A percentile compares a stretch with the other conserved stretches of the same genome.
These are phyloP conservation scores for Drosophila mayri DNA, from an alignment of 1,140 invertebrate genomes.

Conservation along the genomic window DNA sequence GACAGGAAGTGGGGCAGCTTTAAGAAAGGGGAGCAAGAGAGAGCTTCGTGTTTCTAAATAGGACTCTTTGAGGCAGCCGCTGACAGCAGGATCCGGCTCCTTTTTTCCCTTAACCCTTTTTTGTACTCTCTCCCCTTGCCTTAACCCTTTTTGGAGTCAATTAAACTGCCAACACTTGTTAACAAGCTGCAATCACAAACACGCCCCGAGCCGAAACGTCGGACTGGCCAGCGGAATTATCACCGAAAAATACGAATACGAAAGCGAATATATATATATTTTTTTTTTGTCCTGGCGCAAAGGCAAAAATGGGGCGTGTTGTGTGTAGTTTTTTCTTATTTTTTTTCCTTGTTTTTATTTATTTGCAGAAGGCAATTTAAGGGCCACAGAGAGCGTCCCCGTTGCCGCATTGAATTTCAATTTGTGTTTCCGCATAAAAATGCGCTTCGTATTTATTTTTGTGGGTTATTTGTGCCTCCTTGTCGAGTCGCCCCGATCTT, in stretches of 20 bases:
- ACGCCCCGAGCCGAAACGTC: slow-evolving; percentile 72
- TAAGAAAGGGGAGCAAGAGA: slow-evolving; percentile 24
- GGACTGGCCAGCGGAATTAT: slow-evolving; percentile 60
- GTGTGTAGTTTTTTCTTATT: slow-evolving; percentile 37
- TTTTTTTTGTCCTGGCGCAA: slow-evolving; percentile 43
- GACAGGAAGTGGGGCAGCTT: slow-evolving; percentile 44
- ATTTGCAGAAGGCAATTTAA: slow-evolving; percentile 80
- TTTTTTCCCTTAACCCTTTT: neutral
- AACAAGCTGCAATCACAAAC: slow-evolving; percentile 84
- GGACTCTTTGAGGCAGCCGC: slow-evolving; percentile 54
- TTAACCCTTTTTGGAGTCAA: slow-evolving; percentile 57
- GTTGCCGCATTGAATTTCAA: slow-evolving; percentile 79
- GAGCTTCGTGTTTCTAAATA: slow-evolving; percentile 44
- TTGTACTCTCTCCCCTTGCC: neutral
- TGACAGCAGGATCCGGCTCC: slow-evolving; percentile 68
- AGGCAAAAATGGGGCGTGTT: slow-evolving; percentile 47
- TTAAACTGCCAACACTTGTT: slow-evolving; percentile 85
- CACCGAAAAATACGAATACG: slow-evolving; percentile 49
- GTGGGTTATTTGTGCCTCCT: slow-evolving; percentile 63
- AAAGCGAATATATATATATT: slow-evolving; percentile 8
- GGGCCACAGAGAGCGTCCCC: slow-evolving; percentile 41
- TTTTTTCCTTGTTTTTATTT: slow-evolving; percentile 63
- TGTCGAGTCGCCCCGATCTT: slow-evolving; percentile 58
- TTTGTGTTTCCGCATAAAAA: slow-evolving; percentile 82
- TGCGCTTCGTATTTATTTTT: slow-evolving; percentile 71